Percentiles rank a stretch among this genome's conserved stretches.
phyloP scores from a whole-genome alignment of 2,113 vertebrate species.

The Zosterops pallidus region DNA sequence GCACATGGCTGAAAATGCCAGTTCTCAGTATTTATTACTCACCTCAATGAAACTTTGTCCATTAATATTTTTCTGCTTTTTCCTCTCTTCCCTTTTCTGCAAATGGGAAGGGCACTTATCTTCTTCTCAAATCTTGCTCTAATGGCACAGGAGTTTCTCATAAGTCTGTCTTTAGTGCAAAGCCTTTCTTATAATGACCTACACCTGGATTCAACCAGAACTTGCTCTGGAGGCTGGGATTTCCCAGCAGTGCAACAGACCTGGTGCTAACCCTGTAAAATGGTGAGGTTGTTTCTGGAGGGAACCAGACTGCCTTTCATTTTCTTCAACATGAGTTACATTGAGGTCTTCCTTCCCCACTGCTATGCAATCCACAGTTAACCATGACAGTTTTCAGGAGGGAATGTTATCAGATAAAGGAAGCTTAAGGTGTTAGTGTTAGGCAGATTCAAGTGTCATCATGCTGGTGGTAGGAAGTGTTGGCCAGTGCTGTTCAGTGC shows the following conservation, averaged over 20 bases:
- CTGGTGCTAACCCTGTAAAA: not conserved
- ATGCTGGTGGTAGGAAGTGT: not conserved
- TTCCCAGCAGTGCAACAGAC: not conserved
- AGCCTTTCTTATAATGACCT: not conserved
- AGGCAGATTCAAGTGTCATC: not conserved
- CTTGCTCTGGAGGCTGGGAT: not conserved
- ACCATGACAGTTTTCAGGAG: not conserved
- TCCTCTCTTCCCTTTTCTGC: not conserved
- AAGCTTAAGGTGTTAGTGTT: not conserved
- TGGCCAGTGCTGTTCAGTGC: not conserved
- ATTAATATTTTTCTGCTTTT: not conserved
- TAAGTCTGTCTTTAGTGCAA: not conserved
- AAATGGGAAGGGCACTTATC: not conserved
- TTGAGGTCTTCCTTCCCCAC: not conserved
- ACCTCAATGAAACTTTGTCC: not conserved
- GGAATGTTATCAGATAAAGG: not conserved
- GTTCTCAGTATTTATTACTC: not conserved
- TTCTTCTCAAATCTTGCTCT: not conserved
- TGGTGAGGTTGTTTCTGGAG: not conserved
- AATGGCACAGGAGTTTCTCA: not conserved
- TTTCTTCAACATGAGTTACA: not conserved
- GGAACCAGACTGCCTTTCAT: not conserved
- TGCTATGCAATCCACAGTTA: not conserved
- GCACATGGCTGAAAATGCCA: not conserved
- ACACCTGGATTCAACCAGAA: not conserved